Base-by-base conservation (phyloP, 1,140 invertebrate species). In the Belonocnema kinseyi region DNA sequence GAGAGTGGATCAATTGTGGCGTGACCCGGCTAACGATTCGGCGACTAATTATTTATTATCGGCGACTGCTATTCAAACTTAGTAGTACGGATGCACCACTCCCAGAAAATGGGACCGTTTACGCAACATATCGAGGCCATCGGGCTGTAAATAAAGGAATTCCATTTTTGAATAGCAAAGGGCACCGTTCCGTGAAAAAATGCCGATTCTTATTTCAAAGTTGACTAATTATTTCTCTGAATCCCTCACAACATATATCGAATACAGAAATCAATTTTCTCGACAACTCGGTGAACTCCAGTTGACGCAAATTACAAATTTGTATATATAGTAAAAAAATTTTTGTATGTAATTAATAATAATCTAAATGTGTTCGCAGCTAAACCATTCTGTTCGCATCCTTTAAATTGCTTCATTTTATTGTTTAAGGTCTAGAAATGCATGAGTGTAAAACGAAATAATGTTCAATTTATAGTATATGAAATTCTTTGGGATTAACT, bases 71-170 rank as follows among this genome's bases (percentile, higher is more conserved):
- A 82, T 76, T 81, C 76, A 78, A 75, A 80, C 33, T 75, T 78
- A 76, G 72, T 74, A 76, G 54, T 76, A 77, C 86, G 88, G 86
- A 88, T 86, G 86, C 81, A 85, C 87, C 88, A 87, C 88, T 85
- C 88, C 87, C 84, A 84, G 77, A 85, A 33, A 87, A 83, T 84
- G 83, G 85, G 84, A 84, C 82, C 81, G 79, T 87, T 88, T 86
- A 85, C 79, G 80, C 82, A 84, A 85, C 56, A 70, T 61, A 26
- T 50, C 74, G 71, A 70, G 51, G 33, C 71, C 58, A 61, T 61
- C 26, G 1, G 58, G 21, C 58, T 61, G 21, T 26, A 61, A 61
- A 61, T 61, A 61, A 61, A 61, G 58, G 58, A 61, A 61, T 61
- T 61, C 58, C 58, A 61, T 33, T 61, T 61, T 61, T 61, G 58